These are phyloP conservation scores for Lycia hirtaria DNA, from an alignment of 2,888 invertebrate genomes.

Conservation along the genomic window DNA sequence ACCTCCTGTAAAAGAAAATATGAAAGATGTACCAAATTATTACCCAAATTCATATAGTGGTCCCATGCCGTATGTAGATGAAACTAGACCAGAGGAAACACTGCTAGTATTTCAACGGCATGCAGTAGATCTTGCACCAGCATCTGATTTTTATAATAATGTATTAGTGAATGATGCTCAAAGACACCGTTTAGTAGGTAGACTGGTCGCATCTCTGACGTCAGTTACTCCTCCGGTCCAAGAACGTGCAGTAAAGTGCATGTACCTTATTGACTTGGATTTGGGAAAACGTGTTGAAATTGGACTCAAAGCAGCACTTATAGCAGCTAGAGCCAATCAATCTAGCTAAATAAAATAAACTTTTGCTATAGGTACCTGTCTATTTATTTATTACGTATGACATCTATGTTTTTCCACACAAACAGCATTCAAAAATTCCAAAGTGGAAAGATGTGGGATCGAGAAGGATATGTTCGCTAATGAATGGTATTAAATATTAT, in stretches of 20 bases:
- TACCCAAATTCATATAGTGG: slow-evolving; percentile 97
- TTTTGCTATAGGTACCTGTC: neutral
- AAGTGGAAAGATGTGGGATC: no score
- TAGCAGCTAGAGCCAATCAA: slow-evolving; percentile 6
- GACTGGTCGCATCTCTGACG: slow-evolving; percentile 13
- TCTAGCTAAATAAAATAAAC: neutral
- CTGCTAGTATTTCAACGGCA: slow-evolving; percentile 26
- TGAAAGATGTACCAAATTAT: slow-evolving; percentile 95
- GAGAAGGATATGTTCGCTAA: no score
- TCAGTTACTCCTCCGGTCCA: slow-evolving; percentile 33
- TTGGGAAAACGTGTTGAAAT: slow-evolving; percentile 89
- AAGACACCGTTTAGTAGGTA: slow-evolving; percentile 35
- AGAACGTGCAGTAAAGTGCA: slow-evolving; percentile 66
- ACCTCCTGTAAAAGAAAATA: slow-evolving; percentile 90
- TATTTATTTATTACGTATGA: no score
- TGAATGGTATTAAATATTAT: no score
- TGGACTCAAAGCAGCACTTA: slow-evolving; percentile 49
- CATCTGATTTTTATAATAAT: slow-evolving; percentile 90
- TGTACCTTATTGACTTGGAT: slow-evolving; percentile 89
- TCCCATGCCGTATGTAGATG: slow-evolving; percentile 87
- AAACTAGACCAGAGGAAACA: slow-evolving; percentile 49
- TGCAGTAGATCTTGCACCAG: slow-evolving; percentile 76
- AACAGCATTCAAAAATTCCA: no score
- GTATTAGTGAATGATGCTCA: slow-evolving; percentile 59
- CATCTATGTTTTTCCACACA: no score